Evolutionary conservation across 1,140 invertebrate species (phyloP), one percentile per base, ranked within the genome.

Genomic region (Palaemon carinicauda): DNA sequence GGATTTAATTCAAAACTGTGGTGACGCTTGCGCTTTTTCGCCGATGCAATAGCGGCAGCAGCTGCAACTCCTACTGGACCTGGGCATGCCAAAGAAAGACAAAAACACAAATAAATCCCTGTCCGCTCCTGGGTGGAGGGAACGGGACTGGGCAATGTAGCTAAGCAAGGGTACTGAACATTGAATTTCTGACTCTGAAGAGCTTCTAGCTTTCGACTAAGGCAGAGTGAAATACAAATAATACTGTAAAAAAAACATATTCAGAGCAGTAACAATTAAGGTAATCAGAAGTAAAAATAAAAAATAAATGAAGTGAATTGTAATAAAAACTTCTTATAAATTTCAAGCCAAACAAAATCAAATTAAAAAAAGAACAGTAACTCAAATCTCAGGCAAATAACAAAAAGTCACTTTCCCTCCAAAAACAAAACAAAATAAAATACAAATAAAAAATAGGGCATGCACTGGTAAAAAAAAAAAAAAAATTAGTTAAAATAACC

Each of bases 1-100:
- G 98, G 98, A 94, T 99, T 99, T 78, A 98, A 99, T 93, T 99
- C 98, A 92, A 99, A 99, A 90, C 96, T 96, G 92, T 99, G 97
- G 51, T 97, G 97, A 90, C 97, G 92, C 93, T 98, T 98, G 88
- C 97, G 93, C 91, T 98, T 99, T 91, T 98, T 98, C 0, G 97
- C 96, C 19, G 97, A 98, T 10, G 97, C 96, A 89, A 99, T 99
- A 19, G 98, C 98, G 33, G 98, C 98, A 5, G 98, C 98, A 24
- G 98, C 98, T 15, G 98, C 98, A 91, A 99, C 97, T 29, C 98
- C 98, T 83, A 98, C 96, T 0, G 98, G 97, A 83, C 97, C 96
- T 97, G 90, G n/a, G 90, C 69, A 41, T 31, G 52, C 41, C 65
- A 80, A 52, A 65, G 74, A 33, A 51, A 80, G 77, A 80, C 50